Evolutionary conservation across 2,888 invertebrate genomes (phyloP), one percentile per base, ranked within the genome.

Genomic region (Amiota communis): DNA sequence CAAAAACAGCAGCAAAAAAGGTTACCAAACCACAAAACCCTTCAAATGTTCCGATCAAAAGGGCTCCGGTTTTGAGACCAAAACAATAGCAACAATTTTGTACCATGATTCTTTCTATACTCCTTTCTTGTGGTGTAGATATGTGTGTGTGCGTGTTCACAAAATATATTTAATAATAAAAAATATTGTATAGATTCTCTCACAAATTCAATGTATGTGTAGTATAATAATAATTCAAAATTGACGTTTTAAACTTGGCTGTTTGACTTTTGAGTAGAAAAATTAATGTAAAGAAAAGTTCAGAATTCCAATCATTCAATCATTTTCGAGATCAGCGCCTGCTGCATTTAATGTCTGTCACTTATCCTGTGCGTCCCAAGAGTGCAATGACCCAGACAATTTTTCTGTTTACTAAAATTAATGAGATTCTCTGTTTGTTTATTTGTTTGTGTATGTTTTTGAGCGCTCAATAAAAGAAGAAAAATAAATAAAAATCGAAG

Each of bases 21-120:
- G 48, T 63, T 46, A 63, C 0, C 1, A 80, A 8, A 0, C 76
- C 74, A 1, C 49, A 17, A 1, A 79, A 0, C 0, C 56, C 71
- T n/a, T 84, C 75, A 0, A 76, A 36, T 0, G 76, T 0, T 4
- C 74, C 80, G 68, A 83, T 84, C 2, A 84, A 2, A 9, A 73
- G 75, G 61, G 81, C 80, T 59, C 80, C 81, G 20, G 63, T 0
- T 12, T 74, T 63, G 23, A 84, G 13, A 61, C 72, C 51, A 46
- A 75, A 71, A 1, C 74, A 57, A n/a, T 11, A 79, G 3, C 76
- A 82, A 23, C 80, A 82, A 10, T 20, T 82, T 12, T 48, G 72
- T 0, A 77, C 8, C 15, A 70, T 61, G 4, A 20, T 23, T 36
- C 36, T 36, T 36, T 36, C 36, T 36, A 36, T 36, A 4, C 36